Evolutionary conservation across 2,888 invertebrate genomes (phyloP), one percentile per base, ranked within the genome.

Genomic region (Isoperla grammatica): DNA sequence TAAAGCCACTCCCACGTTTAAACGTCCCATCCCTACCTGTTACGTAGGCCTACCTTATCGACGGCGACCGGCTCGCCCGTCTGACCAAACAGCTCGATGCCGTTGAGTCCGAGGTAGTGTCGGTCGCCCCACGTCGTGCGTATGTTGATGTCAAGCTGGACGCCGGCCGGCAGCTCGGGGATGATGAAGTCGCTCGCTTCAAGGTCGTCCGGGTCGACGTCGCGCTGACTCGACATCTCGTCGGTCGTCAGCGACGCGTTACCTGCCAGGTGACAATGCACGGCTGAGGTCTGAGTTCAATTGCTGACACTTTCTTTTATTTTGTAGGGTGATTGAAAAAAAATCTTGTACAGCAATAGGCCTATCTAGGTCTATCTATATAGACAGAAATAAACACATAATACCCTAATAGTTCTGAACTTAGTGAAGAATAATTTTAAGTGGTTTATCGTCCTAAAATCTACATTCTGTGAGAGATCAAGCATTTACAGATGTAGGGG

Each of bases 71-170:
- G 74, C 63, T 80, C 76, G 9, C 89, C 90, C 54, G 76, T 75
- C 13, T 76, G 74, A 63, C 83, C 82, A 70, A 88, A 90, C 63
- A 90, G 74, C 72, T 90, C 89, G 56, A 90, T 80, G 2, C 89
- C 90, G 70, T 88, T 90, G 57, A 90, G 72, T 0, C 90, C 90
- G 12, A 90, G 85, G 67, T 87, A 84, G 73, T 87, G 83, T 66
- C 82, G 82, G 71, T 90, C 90, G 8, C 90, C 90, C 90, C 90
- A 90, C 29, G 89, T 88, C 15, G 79, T 80, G 59, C 80, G 75
- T 65, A 90, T 87, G 71, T 85, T 83, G 57, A 90, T 75, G 64
- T 81, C 79, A 67, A 90, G 70, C 57, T 80, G 73, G 67, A 78
- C 75, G n/a, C 90, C 90, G 63, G 74, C 75, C 0, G 90, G 90